These are phyloP conservation scores for Caenorhabditis briggsae DNA, from an alignment of 1,140 invertebrate genomes.

Conservation along the genomic window DNA sequence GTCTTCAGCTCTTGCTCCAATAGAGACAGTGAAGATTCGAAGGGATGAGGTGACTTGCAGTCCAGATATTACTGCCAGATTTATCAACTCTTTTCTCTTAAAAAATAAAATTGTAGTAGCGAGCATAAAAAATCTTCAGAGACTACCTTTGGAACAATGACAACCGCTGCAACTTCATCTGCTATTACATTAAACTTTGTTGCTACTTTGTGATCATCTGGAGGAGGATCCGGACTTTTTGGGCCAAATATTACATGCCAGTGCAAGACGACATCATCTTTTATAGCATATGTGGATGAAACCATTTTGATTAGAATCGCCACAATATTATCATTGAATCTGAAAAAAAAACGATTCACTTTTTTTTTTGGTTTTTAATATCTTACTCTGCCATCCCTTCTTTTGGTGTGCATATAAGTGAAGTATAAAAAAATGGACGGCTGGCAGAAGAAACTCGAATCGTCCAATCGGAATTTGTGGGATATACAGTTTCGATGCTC, in stretches of 20 bases:
- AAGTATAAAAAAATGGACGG: constrained; percentile 60
- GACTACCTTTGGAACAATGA: constrained; percentile 61
- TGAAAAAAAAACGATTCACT: not conserved
- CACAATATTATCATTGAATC: constrained; percentile 43
- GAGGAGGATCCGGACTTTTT: constrained; percentile 20
- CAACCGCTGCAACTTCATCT: constrained; percentile 63
- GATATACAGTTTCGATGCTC: constrained; percentile 62
- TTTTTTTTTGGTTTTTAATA: not conserved
- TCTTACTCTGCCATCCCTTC: constrained; percentile 57
- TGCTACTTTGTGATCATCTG: constrained; percentile 48
- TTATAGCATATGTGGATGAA: constrained; percentile 43
- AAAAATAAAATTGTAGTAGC: not conserved
- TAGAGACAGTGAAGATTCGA: constrained; percentile 94
- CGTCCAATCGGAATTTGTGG: constrained; percentile 53
- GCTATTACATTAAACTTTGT: constrained; percentile 61
- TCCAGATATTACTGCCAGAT: constrained; percentile 93
- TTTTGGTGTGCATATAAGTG: constrained; percentile 59
- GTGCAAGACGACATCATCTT: constrained; percentile 15
- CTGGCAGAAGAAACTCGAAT: constrained; percentile 61
- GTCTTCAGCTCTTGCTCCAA: constrained; percentile 90
- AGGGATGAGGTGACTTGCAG: constrained; percentile 92
- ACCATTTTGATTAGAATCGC: constrained; percentile 52
- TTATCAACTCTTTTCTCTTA: constrained; percentile 81
- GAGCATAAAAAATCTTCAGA: not conserved
- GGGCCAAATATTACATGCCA: constrained; percentile 34